Conservation (phyloP, 2,797 vertebrate genomes). For the Helicolenus hilgendorfi region DNA sequence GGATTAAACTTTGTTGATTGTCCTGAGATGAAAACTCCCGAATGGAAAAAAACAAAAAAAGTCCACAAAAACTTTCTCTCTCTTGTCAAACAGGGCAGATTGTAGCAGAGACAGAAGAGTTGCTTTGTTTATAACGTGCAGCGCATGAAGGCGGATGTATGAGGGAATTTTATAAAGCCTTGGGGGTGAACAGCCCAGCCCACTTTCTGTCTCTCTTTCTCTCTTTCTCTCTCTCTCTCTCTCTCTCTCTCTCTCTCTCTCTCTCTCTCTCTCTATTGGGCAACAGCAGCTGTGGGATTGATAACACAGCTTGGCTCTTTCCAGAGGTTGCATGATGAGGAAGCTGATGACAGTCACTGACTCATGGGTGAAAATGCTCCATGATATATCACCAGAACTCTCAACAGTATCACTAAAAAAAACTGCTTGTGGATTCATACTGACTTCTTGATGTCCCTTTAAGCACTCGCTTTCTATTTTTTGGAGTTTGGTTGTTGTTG, state of each 20-base stretch:
- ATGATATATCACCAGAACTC: neutral
- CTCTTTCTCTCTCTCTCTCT: no score
- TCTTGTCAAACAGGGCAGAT: neutral
- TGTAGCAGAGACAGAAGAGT: neutral
- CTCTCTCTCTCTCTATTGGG: constrained; percentile 78
- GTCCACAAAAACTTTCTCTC: constrained; percentile 35
- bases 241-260: neutral
- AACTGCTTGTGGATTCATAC: neutral
- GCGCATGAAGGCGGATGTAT: constrained; percentile 75
- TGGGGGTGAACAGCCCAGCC: constrained; percentile 72
- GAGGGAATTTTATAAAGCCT: constrained; percentile 87
- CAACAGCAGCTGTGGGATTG: constrained; percentile 66
- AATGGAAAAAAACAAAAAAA: constrained; percentile 5
- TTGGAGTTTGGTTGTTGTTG: neutral
- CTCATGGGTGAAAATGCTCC: neutral
- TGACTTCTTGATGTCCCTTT: neutral
- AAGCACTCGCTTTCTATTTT: neutral
- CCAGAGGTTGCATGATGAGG: constrained; percentile 71
- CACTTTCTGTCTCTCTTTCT: no score
- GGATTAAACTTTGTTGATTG: constrained; percentile 63
- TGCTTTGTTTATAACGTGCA: constrained; percentile 83
- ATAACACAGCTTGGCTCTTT: constrained; percentile 40
- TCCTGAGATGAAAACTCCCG: constrained; percentile 48
- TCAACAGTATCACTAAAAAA: neutral
- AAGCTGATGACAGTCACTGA: neutral